Base-by-base conservation (phyloP, 2,113 vertebrate species). In the Dicerorhinus sumatrensis region DNA sequence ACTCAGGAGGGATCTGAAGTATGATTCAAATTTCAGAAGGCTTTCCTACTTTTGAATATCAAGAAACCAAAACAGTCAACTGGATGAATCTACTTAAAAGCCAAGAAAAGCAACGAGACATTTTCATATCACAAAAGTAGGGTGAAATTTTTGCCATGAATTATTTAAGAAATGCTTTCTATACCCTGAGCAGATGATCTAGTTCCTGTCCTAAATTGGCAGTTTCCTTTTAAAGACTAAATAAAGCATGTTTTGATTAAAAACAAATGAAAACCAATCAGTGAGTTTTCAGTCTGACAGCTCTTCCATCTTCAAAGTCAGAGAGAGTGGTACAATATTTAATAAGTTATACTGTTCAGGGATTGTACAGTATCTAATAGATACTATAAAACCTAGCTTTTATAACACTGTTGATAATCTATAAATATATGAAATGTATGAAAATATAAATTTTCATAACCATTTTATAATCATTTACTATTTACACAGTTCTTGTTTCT, bases 161-260 rank as follows among this genome's bases (percentile, higher is more conserved):
- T 98, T 96, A 83, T 97, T 97, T 94, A 88, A 97, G 86, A 93
- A 91, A 54, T 72, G 36, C 60, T 97, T 92, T 42, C 69, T n/a
- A 80, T 75, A 79, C 39, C 42, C 42, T 58, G 17, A 97, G 82
- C 46, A 93, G 69, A 90, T 93, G 89, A 97, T 83, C 36, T 87
- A 72, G 80, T 84, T 96, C 54, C 89, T 89, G 42, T 83, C 80
- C 46, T 91, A 90, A 94, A 56, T n/a, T 56, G 76, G 29, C 39
- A 90, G 54, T 87, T 97, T 56, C 92, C 65, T 93, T 95, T 96
- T 89, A 91, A 94, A 89, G 23, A 42, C 29, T 10, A 67, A 60
- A 73, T 33, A 42, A 95, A 83, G 27, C 21, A 48, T 36, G 65
- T 90, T 89, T 70, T 70, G 54, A 91, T 93, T 42, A 73, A 81